These are phyloP conservation scores for Casuarius casuarius DNA, from an alignment of 2,113 vertebrate species.

Conservation along the genomic window DNA sequence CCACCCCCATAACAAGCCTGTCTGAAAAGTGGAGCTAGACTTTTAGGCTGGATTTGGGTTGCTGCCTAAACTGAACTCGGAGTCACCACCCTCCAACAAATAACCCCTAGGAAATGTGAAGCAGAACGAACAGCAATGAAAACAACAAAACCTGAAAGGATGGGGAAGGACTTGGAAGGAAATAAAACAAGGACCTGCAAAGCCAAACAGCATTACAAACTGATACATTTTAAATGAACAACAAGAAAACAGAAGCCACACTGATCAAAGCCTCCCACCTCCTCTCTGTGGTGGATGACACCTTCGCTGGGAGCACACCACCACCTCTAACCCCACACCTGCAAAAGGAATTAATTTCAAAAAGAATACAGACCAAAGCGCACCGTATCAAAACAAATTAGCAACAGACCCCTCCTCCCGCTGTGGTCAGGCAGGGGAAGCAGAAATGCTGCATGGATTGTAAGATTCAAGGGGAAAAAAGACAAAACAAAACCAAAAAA, in stretches of 20 bases:
- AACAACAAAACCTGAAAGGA: conserved; percentile 49
- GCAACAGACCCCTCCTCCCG: conserved; percentile 26
- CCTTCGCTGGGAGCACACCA: conserved; percentile 42
- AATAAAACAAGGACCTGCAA: conserved; percentile 41
- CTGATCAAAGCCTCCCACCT: conserved; percentile 61
- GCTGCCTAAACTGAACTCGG: neutral
- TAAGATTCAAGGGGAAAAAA: neutral
- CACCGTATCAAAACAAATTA: conserved; percentile 58
- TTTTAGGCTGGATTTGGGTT: neutral
- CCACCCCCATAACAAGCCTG: neutral
- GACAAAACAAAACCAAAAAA: neutral
- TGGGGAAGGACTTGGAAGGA: conserved; percentile 11
- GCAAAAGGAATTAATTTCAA: conserved; percentile 69
- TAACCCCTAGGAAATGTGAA: neutral
- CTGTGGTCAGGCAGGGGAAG: neutral
- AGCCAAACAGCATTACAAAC: conserved; percentile 53
- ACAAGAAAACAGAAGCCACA: conserved; percentile 52
- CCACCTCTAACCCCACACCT: conserved; percentile 68
- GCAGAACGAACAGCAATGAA: conserved; percentile 41
- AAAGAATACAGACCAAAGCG: conserved; percentile 55
- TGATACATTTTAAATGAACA: conserved; percentile 69
- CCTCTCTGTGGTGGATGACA: conserved; percentile 48
- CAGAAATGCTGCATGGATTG: neutral
- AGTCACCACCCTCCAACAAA: neutral
- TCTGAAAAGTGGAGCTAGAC: neutral